Conservation (phyloP, 2,797 vertebrate genomes). For the Channa striata region DNA sequence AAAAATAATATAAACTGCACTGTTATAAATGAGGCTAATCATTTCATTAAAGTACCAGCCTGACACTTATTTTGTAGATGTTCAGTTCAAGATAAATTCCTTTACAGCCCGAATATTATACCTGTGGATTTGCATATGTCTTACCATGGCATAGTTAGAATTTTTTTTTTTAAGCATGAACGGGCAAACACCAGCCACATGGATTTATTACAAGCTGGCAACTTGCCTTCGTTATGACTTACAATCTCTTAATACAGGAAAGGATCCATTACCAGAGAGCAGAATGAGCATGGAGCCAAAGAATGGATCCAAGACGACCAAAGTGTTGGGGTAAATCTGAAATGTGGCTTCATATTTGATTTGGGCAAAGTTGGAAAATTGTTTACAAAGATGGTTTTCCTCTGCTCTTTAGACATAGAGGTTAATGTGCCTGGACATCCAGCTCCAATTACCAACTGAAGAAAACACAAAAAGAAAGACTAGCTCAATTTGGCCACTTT, state of each 20-base stretch:
- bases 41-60: no score
- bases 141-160: background rate
- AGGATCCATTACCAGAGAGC: background rate
- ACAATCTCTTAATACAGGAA: background rate
- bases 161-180: background rate
- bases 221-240: background rate
- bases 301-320: background rate
- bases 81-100: background rate
- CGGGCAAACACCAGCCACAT: background rate
- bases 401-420: background rate
- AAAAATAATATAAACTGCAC: no score
- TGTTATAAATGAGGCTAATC: no score
- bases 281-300: constrained; percentile 5
- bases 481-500: no score
- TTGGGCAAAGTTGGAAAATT: background rate
- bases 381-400: background rate
- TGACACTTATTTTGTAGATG: background rate
- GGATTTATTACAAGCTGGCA: no score
- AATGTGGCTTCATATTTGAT: background rate
- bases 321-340: constrained; percentile 11
- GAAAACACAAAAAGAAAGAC: background rate
- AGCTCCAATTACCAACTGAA: background rate
- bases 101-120: background rate
- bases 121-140: background rate
- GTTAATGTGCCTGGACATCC: no score